These are phyloP conservation scores for Hofmannophila pseudospretella DNA, from an alignment of 2,888 invertebrate genomes.

Conservation along the genomic window DNA sequence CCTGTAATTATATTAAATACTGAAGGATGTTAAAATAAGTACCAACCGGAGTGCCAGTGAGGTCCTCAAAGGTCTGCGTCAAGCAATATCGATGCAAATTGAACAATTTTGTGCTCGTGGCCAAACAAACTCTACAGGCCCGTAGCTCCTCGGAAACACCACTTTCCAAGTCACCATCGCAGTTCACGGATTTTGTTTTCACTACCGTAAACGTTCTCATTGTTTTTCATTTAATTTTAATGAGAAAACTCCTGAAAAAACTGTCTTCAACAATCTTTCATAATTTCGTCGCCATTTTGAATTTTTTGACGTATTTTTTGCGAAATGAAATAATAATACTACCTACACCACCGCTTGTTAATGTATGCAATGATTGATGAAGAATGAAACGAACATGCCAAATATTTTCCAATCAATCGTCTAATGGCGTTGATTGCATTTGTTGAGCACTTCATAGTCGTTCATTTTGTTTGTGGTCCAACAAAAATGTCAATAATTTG, in stretches of 20 bases:
- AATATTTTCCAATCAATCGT: too few relatives aligned
- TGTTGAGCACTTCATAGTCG: too few relatives aligned
- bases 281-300: too few relatives aligned
- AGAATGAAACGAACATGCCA: too few relatives aligned
- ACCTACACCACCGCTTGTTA: neutral
- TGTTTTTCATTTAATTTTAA: neutral
- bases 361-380: too few relatives aligned
- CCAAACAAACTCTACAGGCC: slow-evolving; percentile 11
- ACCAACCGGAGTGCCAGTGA: slow-evolving; percentile 10
- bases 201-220: neutral
- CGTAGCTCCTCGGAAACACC: neutral
- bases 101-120: slow-evolving; percentile 7
- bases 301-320: too few relatives aligned
- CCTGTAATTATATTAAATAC: neutral
- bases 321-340: neutral
- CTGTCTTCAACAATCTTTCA: too few relatives aligned
- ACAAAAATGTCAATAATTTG: too few relatives aligned
- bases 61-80: slow-evolving; percentile 4
- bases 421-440: too few relatives aligned
- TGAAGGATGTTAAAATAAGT: neutral
- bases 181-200: neutral
- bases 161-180: neutral
- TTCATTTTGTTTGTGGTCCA: too few relatives aligned
- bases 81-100: slow-evolving; percentile 6
- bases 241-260: too few relatives aligned